Percentiles rank a stretch among this genome's conserved stretches.
Conservation (phyloP, 2,888 invertebrate species). For the Lycophotia porphyrea region DNA sequence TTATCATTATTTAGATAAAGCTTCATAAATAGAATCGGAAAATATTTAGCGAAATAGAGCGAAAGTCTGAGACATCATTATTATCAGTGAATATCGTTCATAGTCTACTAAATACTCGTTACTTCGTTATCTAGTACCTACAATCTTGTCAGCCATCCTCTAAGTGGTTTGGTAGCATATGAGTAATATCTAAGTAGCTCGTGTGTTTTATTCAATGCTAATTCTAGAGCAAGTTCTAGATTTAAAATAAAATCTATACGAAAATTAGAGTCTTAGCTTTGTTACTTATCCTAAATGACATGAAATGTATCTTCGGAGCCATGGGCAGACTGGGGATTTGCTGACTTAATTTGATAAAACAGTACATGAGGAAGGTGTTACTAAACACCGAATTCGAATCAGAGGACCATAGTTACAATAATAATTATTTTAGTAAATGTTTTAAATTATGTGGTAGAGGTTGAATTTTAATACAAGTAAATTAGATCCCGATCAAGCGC, state of each 20-base stretch:
- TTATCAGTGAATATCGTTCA: constrained; percentile 26
- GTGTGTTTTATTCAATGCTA: background rate
- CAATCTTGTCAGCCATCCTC: background rate
- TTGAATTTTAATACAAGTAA: background rate
- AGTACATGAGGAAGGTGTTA: background rate
- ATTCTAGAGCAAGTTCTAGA: constrained; percentile 19
- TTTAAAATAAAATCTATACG: background rate
- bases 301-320: background rate
- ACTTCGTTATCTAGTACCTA: no score
- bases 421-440: background rate
- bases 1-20: constrained; percentile 40
- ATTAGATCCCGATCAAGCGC: background rate
- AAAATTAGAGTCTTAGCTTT: background rate
- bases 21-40: constrained; percentile 4
- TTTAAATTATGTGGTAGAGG: background rate
- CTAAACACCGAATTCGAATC: background rate
- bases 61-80: constrained; percentile 16
- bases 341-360: background rate
- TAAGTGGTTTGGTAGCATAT: constrained; percentile 16
- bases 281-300: background rate
- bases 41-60: constrained; percentile 14
- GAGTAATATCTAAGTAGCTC: constrained; percentile 24
- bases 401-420: background rate
- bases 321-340: background rate
- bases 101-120: constrained; percentile 15